Evolutionary conservation across 2,888 invertebrate genomes (phyloP), one percentile per base, ranked within the genome.

Genomic region (Melolontha melolontha): DNA sequence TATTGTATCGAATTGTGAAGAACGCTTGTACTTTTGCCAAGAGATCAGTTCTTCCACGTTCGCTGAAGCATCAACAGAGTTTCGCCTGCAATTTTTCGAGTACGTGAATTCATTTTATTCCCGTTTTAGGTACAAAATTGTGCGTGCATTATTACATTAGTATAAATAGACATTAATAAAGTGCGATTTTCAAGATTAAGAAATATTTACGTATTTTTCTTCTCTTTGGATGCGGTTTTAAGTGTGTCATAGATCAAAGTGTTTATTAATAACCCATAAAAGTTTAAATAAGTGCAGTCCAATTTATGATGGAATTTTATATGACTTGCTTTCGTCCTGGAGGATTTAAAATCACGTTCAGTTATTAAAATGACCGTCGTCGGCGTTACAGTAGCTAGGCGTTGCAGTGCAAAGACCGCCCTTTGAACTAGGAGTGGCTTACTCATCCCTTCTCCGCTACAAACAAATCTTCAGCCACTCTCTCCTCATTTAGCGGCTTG

Each of bases 401-500:
- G 76, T 77, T 66, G 75, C 70, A 71, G 67, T 71, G 73, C 44
- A 73, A 73, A 76, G 75, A 75, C 76, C 77, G 77, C 77, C 76
- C 77, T 77, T 77, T 76, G 74, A 76, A 76, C 77, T 76, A 77
- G 77, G 77, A 76, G 77, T 77, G 77, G 77, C 76, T 75, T 75
- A 67, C 57, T 63, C 64, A 50, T 69, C 74, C 72, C 72, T 62
- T 69, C 71, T 72, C 67, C 73, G 69, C 70, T 71, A 39, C 50
- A 54, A 66, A 57, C 65, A 49, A 59, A 51, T 69, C 65, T 42
- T 62, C 62, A 63, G 51, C 67, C 64, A 64, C 69, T 69, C 65
- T 67, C 55, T 63, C 62, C 62, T 69, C 69, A 66, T 66, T 66
- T 66, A 47, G 40, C 52, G 64, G 59, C 64, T 55, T 64, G 64